phyloP scores from a whole-genome alignment of 1,140 invertebrate genomes.

The Melanaphis sacchari region DNA sequence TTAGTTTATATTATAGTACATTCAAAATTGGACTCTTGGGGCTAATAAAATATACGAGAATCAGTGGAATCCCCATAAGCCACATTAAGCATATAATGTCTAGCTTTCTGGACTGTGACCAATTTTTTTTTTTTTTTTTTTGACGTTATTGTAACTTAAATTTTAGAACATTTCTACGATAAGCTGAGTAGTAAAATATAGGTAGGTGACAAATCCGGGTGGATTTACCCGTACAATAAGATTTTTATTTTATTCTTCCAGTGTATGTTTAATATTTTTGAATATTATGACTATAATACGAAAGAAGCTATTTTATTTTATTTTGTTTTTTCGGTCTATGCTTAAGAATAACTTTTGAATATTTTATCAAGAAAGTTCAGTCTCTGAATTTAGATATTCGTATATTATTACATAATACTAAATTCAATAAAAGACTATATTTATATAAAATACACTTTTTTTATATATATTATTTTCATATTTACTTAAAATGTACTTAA shows the following conservation, averaged over 20 bases:
- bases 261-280: background rate
- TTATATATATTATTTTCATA: background rate
- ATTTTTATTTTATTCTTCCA: background rate
- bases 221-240: background rate
- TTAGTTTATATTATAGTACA: background rate
- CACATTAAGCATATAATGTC: conserved; percentile 35
- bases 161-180: background rate
- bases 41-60: conserved; percentile 38
- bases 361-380: background rate
- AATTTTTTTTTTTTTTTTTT: conserved; percentile 12
- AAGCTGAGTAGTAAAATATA: conserved; percentile 8
- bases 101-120: background rate
- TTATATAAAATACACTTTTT: background rate
- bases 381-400: background rate
- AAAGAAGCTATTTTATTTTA: background rate
- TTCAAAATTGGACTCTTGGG: conserved; percentile 19
- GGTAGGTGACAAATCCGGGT: background rate
- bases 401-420: background rate
- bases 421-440: background rate
- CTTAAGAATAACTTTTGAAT: background rate
- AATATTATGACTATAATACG: background rate
- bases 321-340: background rate
- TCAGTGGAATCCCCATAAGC: conserved; percentile 36
- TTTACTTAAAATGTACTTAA: background rate
- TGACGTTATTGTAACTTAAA: background rate